Base-by-base conservation (phyloP, 2,797 vertebrate species). In the Microctenopoma stevenorrisi region DNA sequence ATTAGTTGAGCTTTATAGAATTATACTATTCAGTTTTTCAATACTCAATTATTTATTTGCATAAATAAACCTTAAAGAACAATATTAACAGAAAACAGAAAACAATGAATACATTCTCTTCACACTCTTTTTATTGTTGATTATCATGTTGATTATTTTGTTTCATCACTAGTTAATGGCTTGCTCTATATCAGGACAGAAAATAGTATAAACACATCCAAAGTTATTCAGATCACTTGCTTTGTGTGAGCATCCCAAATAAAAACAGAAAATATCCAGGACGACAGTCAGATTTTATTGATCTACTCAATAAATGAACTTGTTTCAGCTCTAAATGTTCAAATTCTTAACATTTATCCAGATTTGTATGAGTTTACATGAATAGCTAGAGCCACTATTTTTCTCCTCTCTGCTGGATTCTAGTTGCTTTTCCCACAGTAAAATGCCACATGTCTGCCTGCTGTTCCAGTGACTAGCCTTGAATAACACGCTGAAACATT, bases 401-500 rank as follows among this genome's bases (percentile, higher is more conserved):
- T 18, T 30, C 37, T 67, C 5, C 53, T 79, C 69, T 72, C 61
- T 15, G 59, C 55, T 61, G 71, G 47, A 50, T 50, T 65, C 40
- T 46, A 42, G 25, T 69, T 57, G 64, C 56, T 54, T 16, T 25
- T 65, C 56, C 13, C 52, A 28, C 43, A 64, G 33, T 66, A 44
- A 79, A 84, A 64, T 50, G 54, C 18, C 37, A 72, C 14, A 70
- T 79, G 72, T 81, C 74, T 66, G 35, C 73, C 66, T 66, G 76
- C 55, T 74, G 69, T 73, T 59, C 62, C 71, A 86, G 55, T 78
- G 61, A 61, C 59, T 53, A 35, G 44, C 50, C 73, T 68, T 79
- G 70, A 73, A 80, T 76, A 76, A 52, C 51, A 73, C 30, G 57
- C 57, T 70, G 74, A 46, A 85, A 75, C 66, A 78, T 78, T 78